Evolutionary conservation across 2,888 invertebrate species (phyloP), one percentile per base, ranked within the genome.

Genomic region (Agrotis puta): DNA sequence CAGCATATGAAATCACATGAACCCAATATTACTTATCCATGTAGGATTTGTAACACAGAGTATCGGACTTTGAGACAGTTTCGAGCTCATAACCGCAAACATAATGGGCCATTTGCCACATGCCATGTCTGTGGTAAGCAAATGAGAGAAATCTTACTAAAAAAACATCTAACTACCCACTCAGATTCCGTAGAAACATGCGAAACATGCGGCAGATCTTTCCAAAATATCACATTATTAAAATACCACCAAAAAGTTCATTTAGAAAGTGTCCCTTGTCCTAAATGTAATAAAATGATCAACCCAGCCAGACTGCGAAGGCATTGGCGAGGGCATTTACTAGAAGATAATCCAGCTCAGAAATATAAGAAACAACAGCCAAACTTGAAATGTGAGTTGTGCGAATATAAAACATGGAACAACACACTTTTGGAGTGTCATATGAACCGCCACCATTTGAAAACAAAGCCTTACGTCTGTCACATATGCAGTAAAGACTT

Each of bases 131-230:
- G 88, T 57, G 86, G 87, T 45, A 85, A 88, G 66, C 76, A 86
- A 9, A 75, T 88, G 72, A 59, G 81, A 43, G 85, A 81, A 11
- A 77, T 83, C 20, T 72, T 86, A 0, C 65, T 83, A 13, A 79
- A 81, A 16, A 84, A 82, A 65, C 81, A 83, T 11, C 39, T 85
- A 33, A 75, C 64, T 86, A 85, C 59, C 56, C 86, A 2, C 88
- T 88, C 75, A 79, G 33, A 72, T 68, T 4, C 71, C 59, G 5
- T 78, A 81, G 45, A 68, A 75, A 18, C 85, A 74, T 58, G 83
- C 80, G 87, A 90, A 67, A 77, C 84, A 0, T 93, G 92, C 50
- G 90, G 90, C 0, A 87, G 87, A 45, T 59, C 74, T 0, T 91
- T 90, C 64, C 79, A 79, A 84, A 77, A 81, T 76, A 6, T 68